Percentiles rank a stretch among this genome's conserved stretches.
phyloP scores from a whole-genome alignment of 2,797 vertebrate species.

The Enteromius mattozi region DNA sequence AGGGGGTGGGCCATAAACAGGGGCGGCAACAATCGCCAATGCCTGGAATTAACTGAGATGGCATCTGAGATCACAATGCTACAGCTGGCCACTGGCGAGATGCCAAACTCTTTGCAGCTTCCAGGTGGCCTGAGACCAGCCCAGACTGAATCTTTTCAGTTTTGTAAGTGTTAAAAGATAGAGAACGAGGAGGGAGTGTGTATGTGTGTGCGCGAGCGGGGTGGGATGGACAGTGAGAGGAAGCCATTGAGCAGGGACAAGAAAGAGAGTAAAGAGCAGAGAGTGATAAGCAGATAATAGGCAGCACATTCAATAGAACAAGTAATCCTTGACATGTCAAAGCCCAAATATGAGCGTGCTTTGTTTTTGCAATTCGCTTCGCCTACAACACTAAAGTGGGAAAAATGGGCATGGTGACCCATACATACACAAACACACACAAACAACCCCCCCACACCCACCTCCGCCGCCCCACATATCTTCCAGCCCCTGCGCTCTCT shows the following conservation, averaged over 20 bases:
- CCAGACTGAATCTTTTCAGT: conserved; percentile 84
- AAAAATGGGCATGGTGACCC: conserved; percentile 74
- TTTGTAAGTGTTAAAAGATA: conserved; percentile 88
- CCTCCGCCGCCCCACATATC: conserved; percentile 50
- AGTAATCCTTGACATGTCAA: conserved; percentile 87
- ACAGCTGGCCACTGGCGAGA: conserved; percentile 91
- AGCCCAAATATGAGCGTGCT: conserved; percentile 88
- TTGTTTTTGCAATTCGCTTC: conserved; percentile 88
- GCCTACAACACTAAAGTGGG: conserved; percentile 76
- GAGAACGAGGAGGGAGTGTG: conserved; percentile 73
- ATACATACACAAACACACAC: conserved; percentile 75
- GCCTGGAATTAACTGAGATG: conserved; percentile 87
- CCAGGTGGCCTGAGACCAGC: conserved; percentile 90
- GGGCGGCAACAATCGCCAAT: conserved; percentile 84
- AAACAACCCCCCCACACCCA: conserved; percentile 46
- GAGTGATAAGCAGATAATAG: conserved; percentile 90
- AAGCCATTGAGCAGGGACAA: conserved; percentile 86
- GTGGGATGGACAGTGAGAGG: conserved; percentile 80
- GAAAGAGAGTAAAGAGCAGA: conserved; percentile 92
- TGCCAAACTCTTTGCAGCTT: conserved; percentile 83
- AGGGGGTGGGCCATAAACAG: conserved; percentile 78
- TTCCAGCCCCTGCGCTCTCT: conserved; percentile 68
- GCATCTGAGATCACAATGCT: conserved; percentile 83
- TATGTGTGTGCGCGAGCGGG: conserved; percentile 81
- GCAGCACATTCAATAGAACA: conserved; percentile 85